Base-by-base conservation (phyloP, 2,797 vertebrate species). In the Lutjanus argentimaculatus region DNA sequence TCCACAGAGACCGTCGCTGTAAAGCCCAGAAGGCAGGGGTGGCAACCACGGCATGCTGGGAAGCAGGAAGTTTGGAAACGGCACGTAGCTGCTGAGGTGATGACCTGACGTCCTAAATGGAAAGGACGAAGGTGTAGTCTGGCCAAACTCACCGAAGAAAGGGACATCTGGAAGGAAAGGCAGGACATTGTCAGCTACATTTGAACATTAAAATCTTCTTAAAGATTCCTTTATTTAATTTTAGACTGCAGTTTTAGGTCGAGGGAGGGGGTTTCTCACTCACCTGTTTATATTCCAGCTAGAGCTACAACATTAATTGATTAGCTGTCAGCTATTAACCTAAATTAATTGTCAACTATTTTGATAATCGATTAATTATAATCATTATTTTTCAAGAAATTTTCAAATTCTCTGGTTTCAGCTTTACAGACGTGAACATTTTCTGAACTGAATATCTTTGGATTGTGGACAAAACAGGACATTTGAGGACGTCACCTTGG, bases 111-210 rank as follows among this genome's bases (percentile, higher is more conserved):
- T 43, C 25, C n/a, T 10, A 0, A 83, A 53, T 0, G 84, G 80
- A 8, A 71, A 14, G 14, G 79, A 79, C 22, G 65, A 48, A 64
- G 48, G 58, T 0, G 62, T 15, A 4, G 17, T 11, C 11, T 14
- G 69, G 3, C 71, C 52, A 0, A 45, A 59, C 8, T 74, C 67
- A 49, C 42, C 3, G 3, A 51, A 16, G 57, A 11, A 9, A 15
- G 67, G 55, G 0, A 1, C 9, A 19, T 13, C 78, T 87, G 72
- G 10, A 71, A 59, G 22, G 15, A 64, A 46, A 80, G 30, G 16
- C 2, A 11, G 45, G 58, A 59, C 7, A 21, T 56, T 46, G 30
- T 15, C 3, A 61, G 0, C 1, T 3, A 25, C 9, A 13, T 10
- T 46, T 56, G 5, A 30, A 12, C 43, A 49, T 7, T 19, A 2